These are phyloP conservation scores for Anisognathus igniventris DNA, from an alignment of 2,797 vertebrate species.

Conservation along the genomic window DNA sequence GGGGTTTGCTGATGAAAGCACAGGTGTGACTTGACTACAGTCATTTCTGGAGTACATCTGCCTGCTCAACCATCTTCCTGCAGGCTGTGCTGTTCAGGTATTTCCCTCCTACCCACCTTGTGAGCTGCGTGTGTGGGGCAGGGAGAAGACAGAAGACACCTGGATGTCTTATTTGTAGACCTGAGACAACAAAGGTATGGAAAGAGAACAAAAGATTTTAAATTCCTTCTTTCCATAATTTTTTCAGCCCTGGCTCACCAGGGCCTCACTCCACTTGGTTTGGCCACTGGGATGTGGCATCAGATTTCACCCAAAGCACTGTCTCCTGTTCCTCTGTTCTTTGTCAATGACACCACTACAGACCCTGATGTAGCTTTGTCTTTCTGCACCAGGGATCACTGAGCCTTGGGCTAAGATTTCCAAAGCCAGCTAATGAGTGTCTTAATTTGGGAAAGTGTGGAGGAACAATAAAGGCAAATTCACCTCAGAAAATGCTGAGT, in stretches of 20 bases:
- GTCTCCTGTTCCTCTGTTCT: not conserved
- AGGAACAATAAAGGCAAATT: not conserved
- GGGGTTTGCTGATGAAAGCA: not conserved
- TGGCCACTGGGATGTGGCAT: not conserved
- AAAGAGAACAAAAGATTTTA: not conserved
- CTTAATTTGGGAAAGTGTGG: not conserved
- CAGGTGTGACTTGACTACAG: not conserved
- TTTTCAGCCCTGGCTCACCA: not conserved
- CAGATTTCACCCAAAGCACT: not conserved
- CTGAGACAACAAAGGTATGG: not conserved
- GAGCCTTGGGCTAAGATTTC: not conserved
- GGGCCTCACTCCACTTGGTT: not conserved
- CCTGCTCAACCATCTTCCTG: not conserved
- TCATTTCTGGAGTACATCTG: not conserved
- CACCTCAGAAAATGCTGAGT: not conserved
- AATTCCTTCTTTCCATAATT: not conserved
- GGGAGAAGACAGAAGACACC: not conserved
- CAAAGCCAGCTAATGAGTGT: not conserved
- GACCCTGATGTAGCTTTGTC: not conserved
- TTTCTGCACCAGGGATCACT: not conserved
- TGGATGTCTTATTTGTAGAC: not conserved
- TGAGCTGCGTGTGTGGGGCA: rapidly evolving
- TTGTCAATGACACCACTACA: not conserved
- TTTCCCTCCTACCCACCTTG: not conserved
- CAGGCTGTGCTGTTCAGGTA: not conserved